Conservation (phyloP, 2,888 invertebrate genomes). For the Desoria tigrina region DNA sequence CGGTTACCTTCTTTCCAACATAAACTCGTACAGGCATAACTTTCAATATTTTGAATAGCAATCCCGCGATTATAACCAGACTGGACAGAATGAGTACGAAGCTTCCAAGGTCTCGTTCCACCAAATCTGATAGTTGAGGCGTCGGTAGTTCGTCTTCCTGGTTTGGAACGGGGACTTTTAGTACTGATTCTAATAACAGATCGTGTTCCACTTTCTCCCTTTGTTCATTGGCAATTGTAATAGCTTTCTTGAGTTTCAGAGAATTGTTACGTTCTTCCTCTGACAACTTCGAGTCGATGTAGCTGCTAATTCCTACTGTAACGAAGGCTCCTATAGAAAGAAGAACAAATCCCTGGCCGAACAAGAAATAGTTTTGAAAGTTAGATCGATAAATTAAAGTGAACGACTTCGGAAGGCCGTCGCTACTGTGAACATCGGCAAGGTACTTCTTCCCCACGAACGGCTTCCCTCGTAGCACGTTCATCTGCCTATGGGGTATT, state of each 20-base stretch:
- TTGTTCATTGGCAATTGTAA: too few relatives aligned
- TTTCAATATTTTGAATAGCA: constrained; percentile 15
- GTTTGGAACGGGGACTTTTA: too few relatives aligned
- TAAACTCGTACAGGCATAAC: constrained; percentile 32
- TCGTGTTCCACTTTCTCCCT: too few relatives aligned
- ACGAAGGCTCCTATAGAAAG: constrained; percentile 15
- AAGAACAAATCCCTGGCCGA: constrained; percentile 24
- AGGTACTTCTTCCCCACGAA: constrained; percentile 13
- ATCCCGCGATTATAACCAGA: constrained; percentile 5
- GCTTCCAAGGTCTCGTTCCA: not conserved
- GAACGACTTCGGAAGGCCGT: constrained; percentile 42
- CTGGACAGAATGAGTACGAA: not conserved
- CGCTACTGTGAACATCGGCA: constrained; percentile 16
- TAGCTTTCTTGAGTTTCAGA: too few relatives aligned
- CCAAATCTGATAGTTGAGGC: constrained; percentile 12
- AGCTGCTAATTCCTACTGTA: not conserved
- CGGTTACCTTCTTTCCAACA: constrained; percentile 23
- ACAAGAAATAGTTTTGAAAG: constrained; percentile 32
- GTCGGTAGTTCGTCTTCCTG: not conserved
- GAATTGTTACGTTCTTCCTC: too few relatives aligned
- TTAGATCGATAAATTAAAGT: constrained; percentile 39
- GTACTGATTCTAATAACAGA: too few relatives aligned
- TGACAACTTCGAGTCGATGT: not conserved
- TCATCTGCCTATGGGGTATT: too few relatives aligned
- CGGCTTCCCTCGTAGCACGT: not conserved